A percentile compares a stretch with the other conserved stretches of the same genome.
Evolutionary conservation across 2,797 vertebrate species (phyloP).

Genomic region (Esox masquinongy): DNA sequence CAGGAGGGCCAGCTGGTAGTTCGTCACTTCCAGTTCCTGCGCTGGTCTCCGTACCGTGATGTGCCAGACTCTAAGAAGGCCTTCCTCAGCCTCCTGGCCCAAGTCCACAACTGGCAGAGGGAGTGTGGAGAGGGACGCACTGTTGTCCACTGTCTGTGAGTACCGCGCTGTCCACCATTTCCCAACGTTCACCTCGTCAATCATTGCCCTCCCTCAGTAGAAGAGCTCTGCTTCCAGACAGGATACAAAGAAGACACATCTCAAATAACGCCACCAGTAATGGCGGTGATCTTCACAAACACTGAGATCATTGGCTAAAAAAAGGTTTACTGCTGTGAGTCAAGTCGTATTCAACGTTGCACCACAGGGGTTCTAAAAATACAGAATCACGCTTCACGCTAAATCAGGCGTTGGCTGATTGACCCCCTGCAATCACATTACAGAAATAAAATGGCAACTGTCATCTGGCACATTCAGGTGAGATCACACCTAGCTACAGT

Average conservation of each 20-base stretch:
- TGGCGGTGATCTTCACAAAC: background rate
- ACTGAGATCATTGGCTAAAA: background rate
- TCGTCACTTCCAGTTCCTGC: slow-evolving; percentile 94
- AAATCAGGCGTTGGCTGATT: background rate
- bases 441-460: background rate
- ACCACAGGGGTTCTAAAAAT: background rate
- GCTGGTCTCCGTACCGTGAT: slow-evolving; percentile 94
- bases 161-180: slow-evolving; percentile 31
- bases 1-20: slow-evolving; percentile 95
- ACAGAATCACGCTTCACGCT: background rate
- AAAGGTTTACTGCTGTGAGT: background rate
- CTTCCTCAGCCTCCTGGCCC: slow-evolving; percentile 89
- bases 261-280: background rate
- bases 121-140: slow-evolving; percentile 91
- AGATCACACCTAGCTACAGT: background rate
- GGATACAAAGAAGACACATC: background rate
- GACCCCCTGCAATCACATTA: background rate
- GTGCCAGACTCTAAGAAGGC: slow-evolving; percentile 93
- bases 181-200: background rate
- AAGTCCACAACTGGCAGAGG: slow-evolving; percentile 94
- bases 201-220: background rate
- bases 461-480: background rate
- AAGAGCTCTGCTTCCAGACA: background rate
- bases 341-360: background rate
- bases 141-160: slow-evolving; percentile 94